A percentile compares a stretch with the other conserved stretches of the same genome.
These are phyloP conservation scores for Zaprionus tsacasi DNA, from an alignment of 1,140 invertebrate species.

Conservation along the genomic window DNA sequence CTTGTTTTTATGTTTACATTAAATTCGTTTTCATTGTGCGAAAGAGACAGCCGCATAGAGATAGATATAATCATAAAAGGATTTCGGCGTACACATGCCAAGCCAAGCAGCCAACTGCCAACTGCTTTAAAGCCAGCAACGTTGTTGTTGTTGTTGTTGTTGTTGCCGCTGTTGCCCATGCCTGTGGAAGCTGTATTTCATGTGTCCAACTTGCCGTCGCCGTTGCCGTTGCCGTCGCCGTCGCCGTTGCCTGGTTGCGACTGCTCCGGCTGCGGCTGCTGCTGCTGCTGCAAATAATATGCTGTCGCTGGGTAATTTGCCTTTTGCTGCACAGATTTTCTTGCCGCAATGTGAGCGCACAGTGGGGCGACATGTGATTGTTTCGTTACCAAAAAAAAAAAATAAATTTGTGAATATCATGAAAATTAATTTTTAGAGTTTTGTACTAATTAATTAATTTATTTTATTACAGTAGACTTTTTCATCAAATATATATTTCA, in stretches of 20 bases:
- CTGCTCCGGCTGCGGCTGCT: no score
- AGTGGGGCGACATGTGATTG: not conserved
- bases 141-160: conserved; percentile 21
- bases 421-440: not conserved
- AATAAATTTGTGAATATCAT: not conserved
- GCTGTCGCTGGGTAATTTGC: conserved; percentile 63
- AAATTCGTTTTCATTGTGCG: conserved; percentile 43
- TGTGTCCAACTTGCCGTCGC: conserved; percentile 43
- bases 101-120: conserved; percentile 9
- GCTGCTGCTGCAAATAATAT: conserved; percentile 69
- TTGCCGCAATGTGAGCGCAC: conserved; percentile 28
- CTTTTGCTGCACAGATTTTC: conserved; percentile 61
- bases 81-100: conserved; percentile 37
- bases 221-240: conserved; percentile 20
- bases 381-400: not conserved
- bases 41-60: conserved; percentile 7
- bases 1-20: conserved; percentile 77
- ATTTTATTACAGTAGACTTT: no score
- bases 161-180: conserved; percentile 22
- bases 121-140: conserved; percentile 33
- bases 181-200: conserved; percentile 43
- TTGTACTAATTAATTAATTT: not conserved
- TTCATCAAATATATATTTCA: no score
- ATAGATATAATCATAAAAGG: conserved; percentile 65
- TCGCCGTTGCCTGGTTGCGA: conserved; percentile 7